phyloP scores from a whole-genome alignment of 2,888 invertebrate species.

The Hofmannophila pseudospretella region DNA sequence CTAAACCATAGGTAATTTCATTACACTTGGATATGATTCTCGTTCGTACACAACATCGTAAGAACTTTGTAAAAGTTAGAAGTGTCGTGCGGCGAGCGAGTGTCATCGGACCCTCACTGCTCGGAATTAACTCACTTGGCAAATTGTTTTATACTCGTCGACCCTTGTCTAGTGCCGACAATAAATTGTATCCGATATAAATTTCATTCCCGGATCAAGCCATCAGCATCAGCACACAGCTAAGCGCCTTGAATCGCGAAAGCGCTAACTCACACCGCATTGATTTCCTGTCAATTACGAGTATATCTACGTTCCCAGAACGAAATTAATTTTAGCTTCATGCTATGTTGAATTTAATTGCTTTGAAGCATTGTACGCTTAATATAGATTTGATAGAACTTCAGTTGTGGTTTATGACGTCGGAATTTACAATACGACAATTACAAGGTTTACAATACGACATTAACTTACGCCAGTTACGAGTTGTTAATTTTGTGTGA shows the following conservation, averaged over 20 bases:
- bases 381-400: slow-evolving; percentile 6
- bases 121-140: slow-evolving; percentile 47
- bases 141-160: slow-evolving; percentile 60
- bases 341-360: background rate
- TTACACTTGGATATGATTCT: no score
- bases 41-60: slow-evolving; percentile 12
- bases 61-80: slow-evolving; percentile 22
- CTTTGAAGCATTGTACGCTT: slow-evolving; percentile 2
- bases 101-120: slow-evolving; percentile 22
- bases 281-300: slow-evolving; percentile 15
- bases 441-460: no score
- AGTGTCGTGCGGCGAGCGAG: slow-evolving; percentile 13
- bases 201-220: slow-evolving; percentile 20
- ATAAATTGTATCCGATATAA: slow-evolving; percentile 40
- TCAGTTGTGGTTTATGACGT: slow-evolving; percentile 8
- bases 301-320: slow-evolving; percentile 2
- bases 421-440: slow-evolving; percentile 8
- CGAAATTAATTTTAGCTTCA: slow-evolving; percentile 6
- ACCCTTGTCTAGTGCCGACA: slow-evolving; percentile 40
- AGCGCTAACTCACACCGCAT: slow-evolving; percentile 8
- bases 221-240: slow-evolving; percentile 7
- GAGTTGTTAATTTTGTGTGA: no score
- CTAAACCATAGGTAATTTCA: no score
- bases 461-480: no score
- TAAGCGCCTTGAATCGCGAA: slow-evolving; percentile 9